These are phyloP conservation scores for Novumbra hubbsi DNA, from an alignment of 2,797 vertebrate genomes.

Conservation along the genomic window DNA sequence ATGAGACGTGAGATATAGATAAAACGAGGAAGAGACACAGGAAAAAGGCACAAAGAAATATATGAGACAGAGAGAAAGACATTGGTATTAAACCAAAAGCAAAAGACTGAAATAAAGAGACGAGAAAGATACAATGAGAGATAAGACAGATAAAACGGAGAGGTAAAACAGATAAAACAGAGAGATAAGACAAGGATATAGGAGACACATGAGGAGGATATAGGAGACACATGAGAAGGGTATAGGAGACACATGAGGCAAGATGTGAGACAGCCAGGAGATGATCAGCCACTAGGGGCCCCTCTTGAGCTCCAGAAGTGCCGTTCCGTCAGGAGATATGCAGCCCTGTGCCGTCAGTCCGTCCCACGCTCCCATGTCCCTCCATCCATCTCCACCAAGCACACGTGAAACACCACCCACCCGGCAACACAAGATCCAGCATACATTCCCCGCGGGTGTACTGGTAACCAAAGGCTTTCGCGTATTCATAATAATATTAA, in stretches of 20 bases:
- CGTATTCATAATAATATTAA: no score
- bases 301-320: conserved; percentile 49
- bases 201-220: no score
- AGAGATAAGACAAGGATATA: no score
- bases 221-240: no score
- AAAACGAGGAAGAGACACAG: not conserved
- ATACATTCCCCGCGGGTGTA: conserved; percentile 7
- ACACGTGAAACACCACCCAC: conserved; percentile 59
- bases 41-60: not conserved
- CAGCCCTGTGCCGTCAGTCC: conserved; percentile 74
- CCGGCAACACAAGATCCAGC: conserved; percentile 60
- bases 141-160: no score
- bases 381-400: conserved; percentile 68
- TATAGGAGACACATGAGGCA: not conserved
- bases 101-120: conserved; percentile 4
- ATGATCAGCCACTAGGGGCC: conserved; percentile 68
- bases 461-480: not conserved
- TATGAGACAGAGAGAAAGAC: not conserved
- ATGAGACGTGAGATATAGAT: not conserved
- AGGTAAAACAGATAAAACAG: no score
- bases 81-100: not conserved
- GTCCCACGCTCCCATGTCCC: conserved; percentile 64
- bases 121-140: not conserved
- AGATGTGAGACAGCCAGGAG: conserved; percentile 4
- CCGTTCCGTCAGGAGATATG: conserved; percentile 72